Conservation (phyloP, 2,113 vertebrate species). For the Ondatra zibethicus region DNA sequence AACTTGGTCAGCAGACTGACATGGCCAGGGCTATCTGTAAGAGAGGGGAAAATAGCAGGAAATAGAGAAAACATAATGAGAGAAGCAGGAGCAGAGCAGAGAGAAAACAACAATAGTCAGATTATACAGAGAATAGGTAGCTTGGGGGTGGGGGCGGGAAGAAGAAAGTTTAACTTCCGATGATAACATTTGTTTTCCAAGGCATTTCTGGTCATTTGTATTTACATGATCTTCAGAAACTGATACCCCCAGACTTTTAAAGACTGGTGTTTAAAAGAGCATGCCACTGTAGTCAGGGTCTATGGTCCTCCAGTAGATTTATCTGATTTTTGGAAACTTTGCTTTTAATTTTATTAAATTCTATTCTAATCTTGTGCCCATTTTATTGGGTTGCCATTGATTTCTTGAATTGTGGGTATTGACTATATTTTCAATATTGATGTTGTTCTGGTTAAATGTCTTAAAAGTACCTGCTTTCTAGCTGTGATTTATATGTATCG, state of each 20-base stretch:
- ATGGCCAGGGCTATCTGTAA: background rate
- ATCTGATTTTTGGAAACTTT: background rate
- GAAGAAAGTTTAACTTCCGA: background rate
- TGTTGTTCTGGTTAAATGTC: background rate
- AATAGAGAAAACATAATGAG: background rate
- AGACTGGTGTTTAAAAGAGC: background rate
- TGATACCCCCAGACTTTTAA: background rate
- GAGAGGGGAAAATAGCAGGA: background rate
- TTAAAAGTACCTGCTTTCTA: background rate
- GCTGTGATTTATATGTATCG: background rate
- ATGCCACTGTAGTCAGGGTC: background rate
- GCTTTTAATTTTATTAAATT: background rate
- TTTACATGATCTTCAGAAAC: background rate
- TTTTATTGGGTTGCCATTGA: background rate
- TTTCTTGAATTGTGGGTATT: background rate
- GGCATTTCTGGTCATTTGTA: background rate
- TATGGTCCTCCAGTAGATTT: background rate
- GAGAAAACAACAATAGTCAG: background rate
- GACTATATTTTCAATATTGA: background rate
- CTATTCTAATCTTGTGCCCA: background rate
- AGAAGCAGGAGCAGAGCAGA: background rate
- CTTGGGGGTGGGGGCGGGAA: background rate
- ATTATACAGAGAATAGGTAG: background rate
- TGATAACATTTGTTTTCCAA: background rate
- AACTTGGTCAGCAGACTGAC: background rate